These are phyloP conservation scores for Melikaiella ostensackeni DNA, from an alignment of 2,888 invertebrate genomes.

Conservation along the genomic window DNA sequence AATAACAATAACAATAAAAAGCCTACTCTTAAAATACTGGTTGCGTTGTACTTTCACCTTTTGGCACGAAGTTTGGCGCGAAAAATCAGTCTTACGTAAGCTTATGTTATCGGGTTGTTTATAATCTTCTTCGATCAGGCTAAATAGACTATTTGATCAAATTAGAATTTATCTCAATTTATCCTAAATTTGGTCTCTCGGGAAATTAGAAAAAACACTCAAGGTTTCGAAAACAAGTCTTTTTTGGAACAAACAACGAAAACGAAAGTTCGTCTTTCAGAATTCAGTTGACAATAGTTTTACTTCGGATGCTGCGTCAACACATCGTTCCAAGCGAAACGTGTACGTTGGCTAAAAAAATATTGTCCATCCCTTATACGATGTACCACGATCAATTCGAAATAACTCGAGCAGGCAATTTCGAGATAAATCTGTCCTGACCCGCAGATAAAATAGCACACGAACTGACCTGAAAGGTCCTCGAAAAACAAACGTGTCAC, in stretches of 20 bases:
- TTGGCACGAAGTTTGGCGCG: slow-evolving; percentile 62
- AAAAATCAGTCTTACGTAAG: slow-evolving; percentile 49
- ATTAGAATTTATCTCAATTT: not conserved
- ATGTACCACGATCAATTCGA: slow-evolving; percentile 28
- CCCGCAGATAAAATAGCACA: slow-evolving; percentile 14
- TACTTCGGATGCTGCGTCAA: slow-evolving; percentile 22
- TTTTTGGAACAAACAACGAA: slow-evolving; percentile 23
- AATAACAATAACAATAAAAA: slow-evolving; percentile 2
- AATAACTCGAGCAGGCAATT: slow-evolving; percentile 9
- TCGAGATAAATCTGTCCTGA: slow-evolving; percentile 16
- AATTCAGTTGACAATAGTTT: slow-evolving; percentile 16
- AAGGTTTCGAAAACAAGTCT: not conserved
- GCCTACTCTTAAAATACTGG: slow-evolving; percentile 16
- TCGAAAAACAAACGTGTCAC: slow-evolving; percentile 3
- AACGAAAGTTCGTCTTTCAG: slow-evolving; percentile 23
- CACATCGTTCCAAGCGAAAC: not conserved
- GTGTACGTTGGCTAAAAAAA: not conserved
- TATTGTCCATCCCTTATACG: slow-evolving; percentile 18
- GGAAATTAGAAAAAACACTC: not conserved
- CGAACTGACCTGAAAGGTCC: not conserved
- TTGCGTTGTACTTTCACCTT: slow-evolving; percentile 54
- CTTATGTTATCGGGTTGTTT: slow-evolving; percentile 13
- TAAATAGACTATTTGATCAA: not conserved
- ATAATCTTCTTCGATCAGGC: slow-evolving; percentile 9
- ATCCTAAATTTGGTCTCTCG: not conserved